These are phyloP conservation scores for Anhinga rufa DNA, from an alignment of 2,113 vertebrate species.

Conservation along the genomic window DNA sequence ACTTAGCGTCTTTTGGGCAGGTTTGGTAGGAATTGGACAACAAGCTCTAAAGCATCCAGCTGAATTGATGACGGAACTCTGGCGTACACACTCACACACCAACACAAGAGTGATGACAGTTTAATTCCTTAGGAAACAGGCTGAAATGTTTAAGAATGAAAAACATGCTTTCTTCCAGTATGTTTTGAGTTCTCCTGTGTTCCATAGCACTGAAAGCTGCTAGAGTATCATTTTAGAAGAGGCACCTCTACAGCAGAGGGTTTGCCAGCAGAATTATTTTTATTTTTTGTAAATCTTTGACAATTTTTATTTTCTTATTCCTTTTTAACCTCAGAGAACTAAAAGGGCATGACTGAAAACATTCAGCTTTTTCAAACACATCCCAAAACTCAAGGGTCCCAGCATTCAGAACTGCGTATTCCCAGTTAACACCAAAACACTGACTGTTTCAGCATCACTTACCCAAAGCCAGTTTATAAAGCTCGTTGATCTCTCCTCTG, in stretches of 20 bases:
- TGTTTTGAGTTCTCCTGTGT: neutral
- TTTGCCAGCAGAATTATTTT: neutral
- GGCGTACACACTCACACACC: neutral
- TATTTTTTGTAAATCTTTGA: neutral
- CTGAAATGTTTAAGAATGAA: constrained; percentile 7
- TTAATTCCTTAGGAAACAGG: neutral
- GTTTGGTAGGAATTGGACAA: neutral
- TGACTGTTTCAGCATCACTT: neutral
- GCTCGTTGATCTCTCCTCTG: neutral
- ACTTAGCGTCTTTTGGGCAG: neutral
- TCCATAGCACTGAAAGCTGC: neutral
- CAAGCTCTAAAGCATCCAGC: neutral
- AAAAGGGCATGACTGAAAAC: neutral
- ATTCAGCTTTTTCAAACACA: neutral
- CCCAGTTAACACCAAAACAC: neutral
- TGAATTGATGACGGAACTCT: neutral
- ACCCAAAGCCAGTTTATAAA: neutral
- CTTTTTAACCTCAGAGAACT: constrained; percentile 1
- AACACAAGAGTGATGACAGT: fast-evolving
- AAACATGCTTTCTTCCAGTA: neutral
- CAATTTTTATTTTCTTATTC: neutral
- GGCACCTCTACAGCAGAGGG: neutral
- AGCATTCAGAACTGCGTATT: neutral
- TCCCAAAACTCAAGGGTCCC: neutral
- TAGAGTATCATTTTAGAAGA: neutral